Evolutionary conservation across 1,140 invertebrate species (phyloP).

Genomic region (Grapholita molesta): DNA sequence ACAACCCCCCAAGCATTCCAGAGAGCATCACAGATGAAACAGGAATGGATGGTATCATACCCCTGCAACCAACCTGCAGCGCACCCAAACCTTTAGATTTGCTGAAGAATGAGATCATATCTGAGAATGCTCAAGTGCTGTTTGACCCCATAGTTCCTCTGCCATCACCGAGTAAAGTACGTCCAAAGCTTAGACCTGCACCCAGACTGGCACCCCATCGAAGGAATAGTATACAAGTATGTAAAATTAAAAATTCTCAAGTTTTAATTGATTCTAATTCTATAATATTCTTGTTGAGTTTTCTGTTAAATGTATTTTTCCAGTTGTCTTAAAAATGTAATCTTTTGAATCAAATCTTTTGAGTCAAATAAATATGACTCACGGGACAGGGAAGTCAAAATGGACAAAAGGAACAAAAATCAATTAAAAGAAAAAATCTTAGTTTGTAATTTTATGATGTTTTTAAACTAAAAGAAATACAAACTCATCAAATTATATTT

Average conservation of each 20-base stretch:
- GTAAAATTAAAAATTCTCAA: background rate
- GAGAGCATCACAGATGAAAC: slow-evolving; percentile 50
- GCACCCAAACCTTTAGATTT: slow-evolving; percentile 55
- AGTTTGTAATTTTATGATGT: too few species aligned
- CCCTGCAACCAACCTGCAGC: slow-evolving; percentile 43
- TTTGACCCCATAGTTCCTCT: slow-evolving; percentile 75
- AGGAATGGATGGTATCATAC: slow-evolving; percentile 67
- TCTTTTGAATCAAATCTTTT: too few species aligned
- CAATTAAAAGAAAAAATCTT: too few species aligned
- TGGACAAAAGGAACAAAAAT: too few species aligned
- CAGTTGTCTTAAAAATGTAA: too few species aligned
- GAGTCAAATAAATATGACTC: too few species aligned
- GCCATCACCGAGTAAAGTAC: slow-evolving; percentile 67
- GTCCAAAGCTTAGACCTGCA: slow-evolving; percentile 68
- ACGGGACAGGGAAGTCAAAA: too few species aligned
- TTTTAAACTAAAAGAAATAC: too few species aligned
- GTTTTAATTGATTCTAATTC: too few species aligned
- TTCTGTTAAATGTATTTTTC: too few species aligned
- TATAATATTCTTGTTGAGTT: too few species aligned
- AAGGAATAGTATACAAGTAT: slow-evolving; percentile 73
- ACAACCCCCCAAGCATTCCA: slow-evolving; percentile 47
- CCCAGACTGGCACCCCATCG: slow-evolving; percentile 63
- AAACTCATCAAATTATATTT: too few species aligned
- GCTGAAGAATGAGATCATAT: slow-evolving; percentile 69
- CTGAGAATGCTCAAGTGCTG: slow-evolving; percentile 65